These are phyloP conservation scores for Cynodonichthys magdalenae DNA, from an alignment of 2,797 vertebrate genomes.

Conservation along the genomic window DNA sequence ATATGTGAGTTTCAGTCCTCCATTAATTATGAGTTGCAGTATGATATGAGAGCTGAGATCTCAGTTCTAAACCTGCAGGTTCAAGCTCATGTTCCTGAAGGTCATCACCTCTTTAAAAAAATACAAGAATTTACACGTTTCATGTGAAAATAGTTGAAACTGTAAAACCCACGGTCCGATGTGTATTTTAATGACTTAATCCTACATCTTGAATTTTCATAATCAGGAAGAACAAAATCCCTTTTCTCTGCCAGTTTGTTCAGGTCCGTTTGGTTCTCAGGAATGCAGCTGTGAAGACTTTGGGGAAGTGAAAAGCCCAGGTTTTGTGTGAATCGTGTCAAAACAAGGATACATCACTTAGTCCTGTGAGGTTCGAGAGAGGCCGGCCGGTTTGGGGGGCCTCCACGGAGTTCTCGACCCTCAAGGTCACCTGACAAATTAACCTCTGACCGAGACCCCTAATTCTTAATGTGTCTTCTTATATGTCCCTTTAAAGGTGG, in stretches of 20 bases:
- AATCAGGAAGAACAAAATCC: not conserved
- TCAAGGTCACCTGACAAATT: conserved; percentile 78
- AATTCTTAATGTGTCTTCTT: conserved; percentile 34
- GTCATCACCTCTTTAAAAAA: no score
- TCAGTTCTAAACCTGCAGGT: no score
- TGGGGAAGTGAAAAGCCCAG: conserved; percentile 45
- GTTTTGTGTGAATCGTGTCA: conserved; percentile 81
- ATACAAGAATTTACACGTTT: no score
- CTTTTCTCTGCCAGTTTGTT: conserved; percentile 1
- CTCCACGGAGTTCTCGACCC: conserved; percentile 61
- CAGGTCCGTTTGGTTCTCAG: conserved; percentile 48
- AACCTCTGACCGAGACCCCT: conserved; percentile 67
- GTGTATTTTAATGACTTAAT: not conserved
- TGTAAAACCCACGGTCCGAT: no score
- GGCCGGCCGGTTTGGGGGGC: conserved; percentile 52
- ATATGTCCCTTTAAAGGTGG: conserved; percentile 3
- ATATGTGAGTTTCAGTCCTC: no score
- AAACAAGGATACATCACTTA: conserved; percentile 80
- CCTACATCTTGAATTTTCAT: not conserved
- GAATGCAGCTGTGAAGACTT: conserved; percentile 72
- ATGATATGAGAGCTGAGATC: no score
- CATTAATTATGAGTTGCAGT: no score
- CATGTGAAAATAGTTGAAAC: no score
- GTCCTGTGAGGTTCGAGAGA: conserved; percentile 57
- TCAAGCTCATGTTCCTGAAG: no score